Conservation (phyloP, 2,888 invertebrate genomes). For the Tenthredo scrophulariae region DNA sequence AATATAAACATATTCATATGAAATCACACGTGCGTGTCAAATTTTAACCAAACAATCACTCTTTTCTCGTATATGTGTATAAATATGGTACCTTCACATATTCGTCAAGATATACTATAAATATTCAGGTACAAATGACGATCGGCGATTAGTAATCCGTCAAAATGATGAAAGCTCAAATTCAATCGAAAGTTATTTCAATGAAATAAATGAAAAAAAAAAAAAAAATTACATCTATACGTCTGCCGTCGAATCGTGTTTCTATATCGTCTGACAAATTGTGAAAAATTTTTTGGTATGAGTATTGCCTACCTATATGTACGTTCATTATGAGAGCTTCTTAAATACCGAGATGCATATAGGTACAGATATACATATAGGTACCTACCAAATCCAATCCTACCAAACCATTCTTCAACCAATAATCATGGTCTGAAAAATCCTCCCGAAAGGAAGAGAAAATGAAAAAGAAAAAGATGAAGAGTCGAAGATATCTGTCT, state of each 20-base stretch:
- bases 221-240: not conserved
- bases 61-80: not conserved
- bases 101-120: not conserved
- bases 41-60: constrained; percentile 42
- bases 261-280: not conserved
- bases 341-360: not conserved
- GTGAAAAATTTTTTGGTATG: not conserved
- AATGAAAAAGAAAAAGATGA: not conserved
- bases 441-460: not conserved
- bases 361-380: not conserved
- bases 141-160: not conserved
- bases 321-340: not conserved
- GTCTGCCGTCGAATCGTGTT: not conserved
- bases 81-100: not conserved
- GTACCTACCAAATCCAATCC: too few relatives aligned
- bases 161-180: not conserved
- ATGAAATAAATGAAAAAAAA: not conserved
- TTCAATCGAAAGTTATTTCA: constrained; percentile 10
- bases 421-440: not conserved
- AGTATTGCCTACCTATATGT: not conserved
- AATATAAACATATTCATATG: constrained; percentile 37
- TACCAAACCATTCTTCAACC: not conserved
- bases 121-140: not conserved
- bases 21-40: constrained; percentile 42
- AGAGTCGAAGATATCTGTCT: constrained; percentile 22